Evolutionary conservation across 2,797 vertebrate species (phyloP), one percentile per base, ranked within the genome.

Genomic region (Chelon labrosus): DNA sequence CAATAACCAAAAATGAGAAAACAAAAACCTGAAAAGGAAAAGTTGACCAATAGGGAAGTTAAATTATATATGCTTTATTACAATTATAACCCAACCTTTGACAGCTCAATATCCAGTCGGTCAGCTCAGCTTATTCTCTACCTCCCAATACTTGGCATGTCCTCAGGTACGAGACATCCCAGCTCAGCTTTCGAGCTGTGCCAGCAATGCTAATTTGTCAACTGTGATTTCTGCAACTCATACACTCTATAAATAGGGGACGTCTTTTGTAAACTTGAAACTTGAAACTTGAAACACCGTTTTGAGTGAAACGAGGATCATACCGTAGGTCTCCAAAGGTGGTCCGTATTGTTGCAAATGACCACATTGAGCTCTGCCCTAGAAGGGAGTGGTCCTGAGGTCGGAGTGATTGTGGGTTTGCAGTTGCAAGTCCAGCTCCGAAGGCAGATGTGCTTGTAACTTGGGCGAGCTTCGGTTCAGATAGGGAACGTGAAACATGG

Each of bases 361-460:
- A 85, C 81, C 79, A 83, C 47, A 16, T 76, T 66, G 53, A 73
- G 78, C 80, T 69, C 66, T 86, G 66, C 71, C 65, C 66, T 50
- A 31, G 67, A 80, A 86, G 87, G 89, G 91, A 91, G 91, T 78
- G 77, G 80, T 85, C 80, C 70, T 86, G 86, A 81, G 88, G 86
- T 86, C 59, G 1, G 59, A 19, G 54, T 79, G 71, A 88, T 88
- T 92, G 81, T 74, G 73, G 90, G 79, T 86, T 90, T 77, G 70
- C 61, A 78, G 77, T 62, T 56, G 55, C 5, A 4, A 65, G 80
- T 89, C 83, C 72, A 46, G 70, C 10, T 5, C 61, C 62, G 57
- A 41, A 76, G 69, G 73, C 88, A 89, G 79, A 91, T 87, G 88
- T 90, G 71, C 80, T 75, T 47, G 44, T 88, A 85, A 55, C 77